Evolutionary conservation across 2,888 invertebrate genomes (phyloP), one percentile per base, ranked within the genome.

Genomic region (Plemyria rubiginata): DNA sequence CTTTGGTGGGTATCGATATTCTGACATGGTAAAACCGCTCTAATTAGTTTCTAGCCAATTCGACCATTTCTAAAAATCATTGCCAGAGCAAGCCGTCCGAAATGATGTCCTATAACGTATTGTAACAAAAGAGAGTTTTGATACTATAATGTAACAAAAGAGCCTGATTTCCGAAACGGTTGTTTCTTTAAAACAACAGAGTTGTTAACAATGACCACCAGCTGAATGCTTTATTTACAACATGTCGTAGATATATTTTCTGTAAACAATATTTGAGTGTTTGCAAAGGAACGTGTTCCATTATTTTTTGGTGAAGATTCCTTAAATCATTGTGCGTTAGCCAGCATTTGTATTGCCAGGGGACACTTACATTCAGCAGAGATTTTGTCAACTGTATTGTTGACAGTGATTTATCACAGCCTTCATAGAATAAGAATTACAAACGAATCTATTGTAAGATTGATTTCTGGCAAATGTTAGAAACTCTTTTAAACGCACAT

Each of bases 371-470:
- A 72, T 78, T 73, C 73, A 70, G 68, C 68, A 68, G 72, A 71
- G 82, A 78, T 82, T 82, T 83, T 84, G 87, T 86, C 83, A 85
- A 83, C 81, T 74, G 76, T 71, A 75, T 86, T 81, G 85, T 85
- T 80, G 82, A 83, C 83, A 83, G 76, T 87, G 89, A 91, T 89
- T 87, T 86, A 90, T 88, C 73, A 66, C 75, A 79, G 78, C 74
- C 78, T 84, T 87, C 76, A 74, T 73, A 60, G 70, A 73, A 62
- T 60, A 56, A 70, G 62, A 75, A 61, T 67, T 72, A 75, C 76
- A 76, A 76, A 77, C 72, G 60, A 66, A 67, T 61, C 57, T 66
- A 63, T 69, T 67, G 67, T 65, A 59, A 57, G 46, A 61, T 60
- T 57, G 53, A 51, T 58, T 61, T 64, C 60, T 53, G 50, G 46